phyloP scores from a whole-genome alignment of 2,797 vertebrate genomes.

The Tachyglossus aculeatus region DNA sequence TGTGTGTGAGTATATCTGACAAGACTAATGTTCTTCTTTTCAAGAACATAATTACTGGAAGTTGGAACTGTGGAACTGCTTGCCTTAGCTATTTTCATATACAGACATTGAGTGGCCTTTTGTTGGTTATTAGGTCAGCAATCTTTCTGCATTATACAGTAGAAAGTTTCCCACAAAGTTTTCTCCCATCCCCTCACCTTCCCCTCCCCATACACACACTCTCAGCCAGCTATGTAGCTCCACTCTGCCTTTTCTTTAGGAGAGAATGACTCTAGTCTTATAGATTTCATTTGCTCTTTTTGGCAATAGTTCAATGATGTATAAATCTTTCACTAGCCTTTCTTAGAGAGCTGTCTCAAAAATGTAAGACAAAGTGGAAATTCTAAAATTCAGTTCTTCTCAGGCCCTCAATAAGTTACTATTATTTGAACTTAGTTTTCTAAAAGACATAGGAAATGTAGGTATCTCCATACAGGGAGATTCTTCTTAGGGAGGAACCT shows the following conservation, averaged over 20 bases:
- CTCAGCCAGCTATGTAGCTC: background rate
- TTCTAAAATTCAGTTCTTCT: background rate
- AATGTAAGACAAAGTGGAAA: background rate
- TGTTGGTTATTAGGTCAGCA: too few relatives aligned
- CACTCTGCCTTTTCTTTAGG: background rate
- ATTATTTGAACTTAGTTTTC: background rate
- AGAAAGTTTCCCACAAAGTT: too few relatives aligned
- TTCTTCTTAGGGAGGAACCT: background rate
- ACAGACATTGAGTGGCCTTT: too few relatives aligned
- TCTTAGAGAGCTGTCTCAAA: background rate
- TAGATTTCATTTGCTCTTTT: background rate
- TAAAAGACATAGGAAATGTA: background rate
- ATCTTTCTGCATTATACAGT: too few relatives aligned
- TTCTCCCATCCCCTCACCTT: too few relatives aligned
- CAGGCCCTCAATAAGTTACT: background rate
- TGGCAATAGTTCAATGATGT: background rate
- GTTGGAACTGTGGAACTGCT: too few relatives aligned
- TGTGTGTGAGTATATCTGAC: too few relatives aligned
- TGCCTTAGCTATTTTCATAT: too few relatives aligned
- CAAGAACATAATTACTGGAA: too few relatives aligned
- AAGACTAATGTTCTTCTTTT: too few relatives aligned
- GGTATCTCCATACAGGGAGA: background rate
- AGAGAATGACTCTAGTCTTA: background rate
- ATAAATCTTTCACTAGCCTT: background rate
- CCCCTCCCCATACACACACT: background rate